Percentiles rank a stretch among this genome's conserved stretches.
Evolutionary conservation across 2,888 invertebrate genomes (phyloP).

Genomic region (Macrophya alboannulata): DNA sequence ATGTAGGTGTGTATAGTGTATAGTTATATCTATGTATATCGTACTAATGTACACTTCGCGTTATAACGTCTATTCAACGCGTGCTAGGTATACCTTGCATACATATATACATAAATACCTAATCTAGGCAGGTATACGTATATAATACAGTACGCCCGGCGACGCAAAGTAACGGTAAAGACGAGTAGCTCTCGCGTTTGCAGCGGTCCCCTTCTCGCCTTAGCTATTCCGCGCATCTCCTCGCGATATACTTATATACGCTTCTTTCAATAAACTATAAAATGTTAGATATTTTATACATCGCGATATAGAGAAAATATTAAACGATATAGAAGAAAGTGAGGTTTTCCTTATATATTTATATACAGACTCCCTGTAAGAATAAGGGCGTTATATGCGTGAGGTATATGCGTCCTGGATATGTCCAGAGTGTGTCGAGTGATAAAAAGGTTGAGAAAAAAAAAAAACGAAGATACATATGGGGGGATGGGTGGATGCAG

Average conservation of each 20-base stretch:
- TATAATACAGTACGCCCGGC: conserved; percentile 2
- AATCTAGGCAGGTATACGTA: conserved; percentile 15
- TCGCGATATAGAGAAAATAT: too few species aligned
- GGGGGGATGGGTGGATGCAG: background rate
- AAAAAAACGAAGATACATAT: background rate
- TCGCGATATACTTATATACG: background rate
- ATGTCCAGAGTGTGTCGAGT: background rate
- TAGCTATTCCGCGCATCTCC: conserved; percentile 60
- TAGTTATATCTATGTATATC: background rate
- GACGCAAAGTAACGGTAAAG: conserved; percentile 70
- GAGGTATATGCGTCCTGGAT: background rate
- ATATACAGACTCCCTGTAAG: background rate
- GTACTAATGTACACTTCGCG: background rate
- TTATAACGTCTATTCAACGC: background rate
- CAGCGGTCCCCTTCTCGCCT: conserved; percentile 59
- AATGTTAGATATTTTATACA: too few species aligned
- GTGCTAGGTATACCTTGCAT: background rate
- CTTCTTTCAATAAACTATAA: background rate
- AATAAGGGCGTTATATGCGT: background rate
- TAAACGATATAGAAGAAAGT: too few species aligned
- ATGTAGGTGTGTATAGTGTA: too few species aligned
- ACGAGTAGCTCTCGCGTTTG: conserved; percentile 61
- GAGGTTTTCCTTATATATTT: background rate
- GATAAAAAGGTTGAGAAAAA: conserved; percentile 41
- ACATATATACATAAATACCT: background rate